Percentiles rank a stretch among this genome's conserved stretches.
Evolutionary conservation across 2,888 invertebrate species (phyloP).

Genomic region (Eupeodes latifasciatus): DNA sequence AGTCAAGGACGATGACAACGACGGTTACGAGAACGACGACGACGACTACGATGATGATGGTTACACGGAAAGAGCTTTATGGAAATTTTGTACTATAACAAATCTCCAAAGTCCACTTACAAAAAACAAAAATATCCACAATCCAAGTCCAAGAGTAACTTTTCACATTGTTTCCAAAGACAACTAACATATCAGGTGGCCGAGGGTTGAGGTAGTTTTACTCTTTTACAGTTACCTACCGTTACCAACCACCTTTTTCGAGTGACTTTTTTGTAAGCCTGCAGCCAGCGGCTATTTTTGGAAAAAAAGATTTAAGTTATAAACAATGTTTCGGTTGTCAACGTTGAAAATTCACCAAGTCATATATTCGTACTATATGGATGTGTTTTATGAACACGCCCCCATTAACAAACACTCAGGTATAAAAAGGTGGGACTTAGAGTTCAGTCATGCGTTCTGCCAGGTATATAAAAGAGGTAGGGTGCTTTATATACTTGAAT

Average conservation of each 20-base stretch:
- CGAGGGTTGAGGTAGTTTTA: background rate
- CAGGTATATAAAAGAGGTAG: slow-evolving; percentile 55
- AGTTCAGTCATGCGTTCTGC: slow-evolving; percentile 66
- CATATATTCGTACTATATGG: background rate
- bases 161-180: slow-evolving; percentile 32
- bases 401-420: slow-evolving; percentile 41
- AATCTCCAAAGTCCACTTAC: slow-evolving; percentile 48
- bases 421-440: slow-evolving; percentile 50
- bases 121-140: slow-evolving; percentile 38
- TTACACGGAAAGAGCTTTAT: slow-evolving; percentile 48
- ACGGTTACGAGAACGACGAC: background rate
- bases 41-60: background rate
- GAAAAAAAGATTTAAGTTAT: slow-evolving; percentile 50
- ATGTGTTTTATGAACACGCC: slow-evolving; percentile 48
- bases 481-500: slow-evolving; percentile 47
- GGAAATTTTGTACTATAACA: slow-evolving; percentile 36
- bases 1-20: slow-evolving; percentile 16
- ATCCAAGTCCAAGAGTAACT: slow-evolving; percentile 40
- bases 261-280: slow-evolving; percentile 26
- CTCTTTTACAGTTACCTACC: background rate
- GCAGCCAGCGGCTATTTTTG: slow-evolving; percentile 46
- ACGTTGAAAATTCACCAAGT: slow-evolving; percentile 33
- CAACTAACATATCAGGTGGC: background rate
- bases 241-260: background rate
- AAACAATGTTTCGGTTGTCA: slow-evolving; percentile 68